Conservation (phyloP, 2,888 invertebrate genomes). For the Petrolisthes cinctipes region DNA sequence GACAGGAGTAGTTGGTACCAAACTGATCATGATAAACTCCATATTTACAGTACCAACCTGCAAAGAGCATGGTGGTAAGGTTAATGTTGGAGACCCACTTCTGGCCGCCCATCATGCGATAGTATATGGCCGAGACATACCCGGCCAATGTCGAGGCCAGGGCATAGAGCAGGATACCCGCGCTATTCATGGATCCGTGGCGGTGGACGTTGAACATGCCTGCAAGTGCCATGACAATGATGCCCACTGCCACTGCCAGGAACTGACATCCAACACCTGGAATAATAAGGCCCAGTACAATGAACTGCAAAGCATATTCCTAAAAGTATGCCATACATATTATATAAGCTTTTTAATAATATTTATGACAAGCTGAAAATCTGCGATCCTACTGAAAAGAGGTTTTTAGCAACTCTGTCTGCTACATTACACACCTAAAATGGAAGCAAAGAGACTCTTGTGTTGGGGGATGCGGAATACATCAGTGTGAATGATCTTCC, state of each 20-base stretch:
- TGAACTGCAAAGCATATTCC: background rate
- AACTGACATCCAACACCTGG: slow-evolving; percentile 73
- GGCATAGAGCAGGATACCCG: slow-evolving; percentile 72
- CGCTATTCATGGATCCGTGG: slow-evolving; percentile 72
- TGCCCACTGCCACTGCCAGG: slow-evolving; percentile 71
- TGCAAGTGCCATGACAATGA: slow-evolving; percentile 71
- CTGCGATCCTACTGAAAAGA: too few species aligned
- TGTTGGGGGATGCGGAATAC: slow-evolving; percentile 72
- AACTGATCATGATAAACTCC: too few species aligned
- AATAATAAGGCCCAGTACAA: background rate
- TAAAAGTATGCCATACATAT: background rate
- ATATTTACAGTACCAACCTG: slow-evolving; percentile 64
- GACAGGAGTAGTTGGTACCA: too few species aligned
- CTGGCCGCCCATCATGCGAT: slow-evolving; percentile 71
- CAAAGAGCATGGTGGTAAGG: slow-evolving; percentile 72
- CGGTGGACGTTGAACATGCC: slow-evolving; percentile 68
- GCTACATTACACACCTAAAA: slow-evolving; percentile 69
- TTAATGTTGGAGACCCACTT: slow-evolving; percentile 73
- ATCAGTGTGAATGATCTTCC: slow-evolving; percentile 73
- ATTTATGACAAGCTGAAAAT: too few species aligned
- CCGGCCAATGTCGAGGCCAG: slow-evolving; percentile 72
- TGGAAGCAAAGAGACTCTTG: slow-evolving; percentile 72
- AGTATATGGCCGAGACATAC: slow-evolving; percentile 72
- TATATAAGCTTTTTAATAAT: background rate
- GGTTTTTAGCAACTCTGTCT: background rate